A percentile compares a stretch with the other conserved stretches of the same genome.
phyloP scores from a whole-genome alignment of 1,140 invertebrate genomes.

The Hypothenemus hampei region DNA sequence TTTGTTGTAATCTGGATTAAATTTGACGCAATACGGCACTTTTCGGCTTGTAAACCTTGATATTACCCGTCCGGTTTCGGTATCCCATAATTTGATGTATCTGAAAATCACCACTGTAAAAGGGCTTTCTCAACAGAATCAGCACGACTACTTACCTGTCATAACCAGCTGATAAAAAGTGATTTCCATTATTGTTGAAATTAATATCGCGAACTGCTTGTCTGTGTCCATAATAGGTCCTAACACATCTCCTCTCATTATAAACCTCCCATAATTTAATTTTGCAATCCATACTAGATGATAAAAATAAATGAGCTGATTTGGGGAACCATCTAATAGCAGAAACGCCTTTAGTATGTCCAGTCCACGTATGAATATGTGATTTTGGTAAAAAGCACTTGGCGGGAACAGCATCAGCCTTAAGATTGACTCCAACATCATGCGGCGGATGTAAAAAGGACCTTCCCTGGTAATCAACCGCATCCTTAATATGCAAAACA shows the following conservation, averaged over 20 bases:
- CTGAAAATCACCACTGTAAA: constrained; percentile 50
- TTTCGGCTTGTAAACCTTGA: constrained; percentile 91
- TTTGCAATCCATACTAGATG: constrained; percentile 94
- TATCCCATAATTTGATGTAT: constrained; percentile 98
- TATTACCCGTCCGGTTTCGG: constrained; percentile 91
- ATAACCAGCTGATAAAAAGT: constrained; percentile 86
- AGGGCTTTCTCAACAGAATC: background rate
- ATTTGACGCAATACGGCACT: constrained; percentile 96
- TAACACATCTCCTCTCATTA: constrained; percentile 86
- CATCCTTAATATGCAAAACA: constrained; percentile 92
- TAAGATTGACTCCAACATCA: constrained; percentile 92
- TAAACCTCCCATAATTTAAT: constrained; percentile 99
- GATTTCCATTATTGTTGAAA: constrained; percentile 91
- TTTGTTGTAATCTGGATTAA: constrained; percentile 95
- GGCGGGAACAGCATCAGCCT: constrained; percentile 85
- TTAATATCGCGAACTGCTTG: constrained; percentile 95
- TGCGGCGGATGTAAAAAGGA: constrained; percentile 92
- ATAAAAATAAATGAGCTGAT: constrained; percentile 91
- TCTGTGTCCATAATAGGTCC: constrained; percentile 94
- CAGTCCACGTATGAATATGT: constrained; percentile 93
- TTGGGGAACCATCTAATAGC: constrained; percentile 93
- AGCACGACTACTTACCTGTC: constrained; percentile 26
- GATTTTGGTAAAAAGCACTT: constrained; percentile 97
- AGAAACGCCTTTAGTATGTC: constrained; percentile 93
- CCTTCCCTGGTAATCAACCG: constrained; percentile 93